These are phyloP conservation scores for Falco columbarius DNA, from an alignment of 2,797 vertebrate species.

Conservation along the genomic window DNA sequence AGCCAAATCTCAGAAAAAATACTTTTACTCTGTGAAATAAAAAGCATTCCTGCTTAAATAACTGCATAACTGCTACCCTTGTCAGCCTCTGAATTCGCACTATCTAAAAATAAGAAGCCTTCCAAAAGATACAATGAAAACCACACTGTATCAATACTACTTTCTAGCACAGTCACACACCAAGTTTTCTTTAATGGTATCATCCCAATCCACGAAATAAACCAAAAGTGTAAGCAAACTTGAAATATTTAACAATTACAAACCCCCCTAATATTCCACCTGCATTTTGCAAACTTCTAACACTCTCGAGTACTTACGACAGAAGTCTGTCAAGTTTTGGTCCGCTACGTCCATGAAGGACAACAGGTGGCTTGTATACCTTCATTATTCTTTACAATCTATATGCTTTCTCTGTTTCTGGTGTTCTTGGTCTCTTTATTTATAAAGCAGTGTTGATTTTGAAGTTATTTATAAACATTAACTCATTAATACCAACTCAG, in stretches of 20 bases:
- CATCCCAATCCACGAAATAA: not conserved
- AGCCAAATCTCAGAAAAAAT: not conserved
- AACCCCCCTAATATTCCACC: not conserved
- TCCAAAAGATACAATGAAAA: not conserved
- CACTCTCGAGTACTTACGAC: slow-evolving; percentile 72
- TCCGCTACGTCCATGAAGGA: slow-evolving; percentile 70
- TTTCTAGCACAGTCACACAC: not conserved
- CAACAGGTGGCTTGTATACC: slow-evolving; percentile 58
- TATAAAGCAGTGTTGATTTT: slow-evolving; percentile 51
- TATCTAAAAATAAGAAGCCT: not conserved
- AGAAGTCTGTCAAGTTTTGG: slow-evolving; percentile 75
- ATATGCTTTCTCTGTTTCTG: not conserved
- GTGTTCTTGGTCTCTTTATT: slow-evolving; percentile 67
- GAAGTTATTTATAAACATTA: slow-evolving; percentile 79
- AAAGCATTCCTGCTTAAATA: not conserved
- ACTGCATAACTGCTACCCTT: not conserved
- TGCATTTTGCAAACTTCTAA: fast-evolving
- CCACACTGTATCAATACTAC: not conserved
- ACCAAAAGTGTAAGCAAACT: not conserved
- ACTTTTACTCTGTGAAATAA: not conserved
- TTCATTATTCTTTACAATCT: slow-evolving; percentile 63
- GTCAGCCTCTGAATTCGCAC: not conserved
- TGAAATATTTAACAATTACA: not conserved
- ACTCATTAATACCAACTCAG: slow-evolving; percentile 55
- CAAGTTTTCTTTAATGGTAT: not conserved